A percentile compares a stretch with the other conserved stretches of the same genome.
These are phyloP conservation scores for Drosophila nr. medialis DNA, from an alignment of 2,888 invertebrate species.

Conservation along the genomic window DNA sequence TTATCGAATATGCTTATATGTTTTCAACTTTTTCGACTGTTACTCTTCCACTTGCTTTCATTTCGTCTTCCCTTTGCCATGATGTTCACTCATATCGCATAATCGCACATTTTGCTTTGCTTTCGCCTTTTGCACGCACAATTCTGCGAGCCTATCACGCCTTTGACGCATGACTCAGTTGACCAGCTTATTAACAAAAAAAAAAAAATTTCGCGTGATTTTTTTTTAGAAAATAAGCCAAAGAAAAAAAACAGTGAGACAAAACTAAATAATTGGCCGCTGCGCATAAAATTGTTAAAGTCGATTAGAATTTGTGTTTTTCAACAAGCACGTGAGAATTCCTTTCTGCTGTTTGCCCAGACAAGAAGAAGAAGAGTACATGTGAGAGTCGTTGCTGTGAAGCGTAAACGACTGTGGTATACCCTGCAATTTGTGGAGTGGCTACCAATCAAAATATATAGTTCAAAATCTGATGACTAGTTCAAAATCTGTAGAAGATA, in stretches of 20 bases:
- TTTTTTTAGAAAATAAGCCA: conserved; percentile 51
- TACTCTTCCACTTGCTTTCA: neutral
- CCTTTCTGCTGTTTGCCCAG: neutral
- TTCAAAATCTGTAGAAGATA: neutral
- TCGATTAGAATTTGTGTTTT: conserved; percentile 18
- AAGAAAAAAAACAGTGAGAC: conserved; percentile 23
- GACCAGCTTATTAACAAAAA: no score
- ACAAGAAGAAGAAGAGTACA: neutral
- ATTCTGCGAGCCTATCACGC: conserved; percentile 69
- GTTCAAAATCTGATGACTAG: no score
- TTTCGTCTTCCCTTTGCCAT: neutral
- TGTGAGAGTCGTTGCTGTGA: neutral
- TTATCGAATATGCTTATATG: neutral
- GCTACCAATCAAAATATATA: no score
- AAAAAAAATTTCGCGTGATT: no score
- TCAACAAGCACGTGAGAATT: neutral
- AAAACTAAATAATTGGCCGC: conserved; percentile 1
- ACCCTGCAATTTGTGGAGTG: neutral
- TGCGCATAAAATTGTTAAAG: neutral
- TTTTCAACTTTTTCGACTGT: neutral
- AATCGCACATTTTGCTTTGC: conserved; percentile 11
- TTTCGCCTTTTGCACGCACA: conserved; percentile 8
- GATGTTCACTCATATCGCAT: neutral
- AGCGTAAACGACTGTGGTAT: neutral
- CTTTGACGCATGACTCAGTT: conserved; percentile 61